Percentiles rank a stretch among this genome's conserved stretches.
Evolutionary conservation across 1,140 invertebrate species (phyloP).

Genomic region (Drosophila guanche): DNA sequence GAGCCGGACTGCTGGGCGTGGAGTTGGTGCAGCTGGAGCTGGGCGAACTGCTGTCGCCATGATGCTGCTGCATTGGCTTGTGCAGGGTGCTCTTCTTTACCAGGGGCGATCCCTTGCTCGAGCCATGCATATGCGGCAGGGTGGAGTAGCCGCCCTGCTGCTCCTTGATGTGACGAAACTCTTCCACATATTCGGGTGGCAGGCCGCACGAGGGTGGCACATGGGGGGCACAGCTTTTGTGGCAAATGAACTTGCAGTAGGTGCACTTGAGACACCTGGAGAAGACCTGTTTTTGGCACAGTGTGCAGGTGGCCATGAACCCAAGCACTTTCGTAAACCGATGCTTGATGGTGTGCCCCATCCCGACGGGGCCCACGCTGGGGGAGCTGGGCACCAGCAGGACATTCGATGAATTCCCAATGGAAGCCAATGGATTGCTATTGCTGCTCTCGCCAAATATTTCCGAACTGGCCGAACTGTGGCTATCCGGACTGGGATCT

Average conservation of each 20-base stretch:
- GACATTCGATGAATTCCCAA: conserved; percentile 66
- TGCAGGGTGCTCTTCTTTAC: conserved; percentile 56
- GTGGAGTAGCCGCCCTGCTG: conserved; percentile 85
- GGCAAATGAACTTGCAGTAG: conserved; percentile 97
- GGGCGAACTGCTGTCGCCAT: conserved; percentile 94
- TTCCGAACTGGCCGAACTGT: conserved; percentile 84
- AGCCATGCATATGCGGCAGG: conserved; percentile 34
- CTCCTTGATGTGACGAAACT: conserved; percentile 87
- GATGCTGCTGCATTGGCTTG: conserved; percentile 59
- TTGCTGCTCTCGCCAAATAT: conserved; percentile 83
- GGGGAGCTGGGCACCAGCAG: conserved; percentile 90
- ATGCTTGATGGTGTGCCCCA: conserved; percentile 96
- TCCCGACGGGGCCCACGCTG: conserved; percentile 88
- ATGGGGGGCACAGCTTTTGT: conserved; percentile 93
- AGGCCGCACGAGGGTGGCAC: conserved; percentile 96
- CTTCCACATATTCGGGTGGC: conserved; percentile 91
- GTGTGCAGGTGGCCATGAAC: conserved; percentile 94
- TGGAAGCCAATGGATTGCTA: conserved; percentile 24
- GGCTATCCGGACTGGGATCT: conserved; percentile 86
- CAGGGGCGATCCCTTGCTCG: conserved; percentile 83
- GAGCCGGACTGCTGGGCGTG: conserved; percentile 96
- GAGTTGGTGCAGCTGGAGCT: conserved; percentile 98
- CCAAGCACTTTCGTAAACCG: conserved; percentile 95
- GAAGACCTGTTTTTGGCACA: conserved; percentile 96
- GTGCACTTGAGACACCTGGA: conserved; percentile 94